Base-by-base conservation (phyloP, 1,140 invertebrate genomes). In the Aphaenogaster floridana region DNA sequence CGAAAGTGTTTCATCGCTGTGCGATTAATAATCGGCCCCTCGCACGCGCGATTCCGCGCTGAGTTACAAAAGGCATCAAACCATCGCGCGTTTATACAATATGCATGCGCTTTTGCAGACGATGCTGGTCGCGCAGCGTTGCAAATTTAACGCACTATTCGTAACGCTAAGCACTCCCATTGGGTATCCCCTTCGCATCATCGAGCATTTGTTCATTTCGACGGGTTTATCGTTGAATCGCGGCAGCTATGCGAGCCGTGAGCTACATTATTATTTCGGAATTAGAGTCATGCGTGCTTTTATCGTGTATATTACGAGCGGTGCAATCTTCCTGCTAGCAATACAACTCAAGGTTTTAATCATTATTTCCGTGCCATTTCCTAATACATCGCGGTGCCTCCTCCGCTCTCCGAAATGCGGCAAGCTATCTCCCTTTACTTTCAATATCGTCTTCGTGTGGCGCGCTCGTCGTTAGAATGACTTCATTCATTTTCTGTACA, bases 401-500 rank as follows among this genome's bases (percentile, higher is more conserved):
- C 21, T 66, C 21, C 48, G 1, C 11, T 36, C 50, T 63, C 6
- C 13, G 5, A 66, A 15, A 21, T 45, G 11, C n/a, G 8, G 21
- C 13, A 8, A 83, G 42, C 28, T 85, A 50, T 63, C 39, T 63
- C 45, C 48, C 57, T 83, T 64, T 69, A 69, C 64, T 86, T 64
- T 59, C 61, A 17, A 63, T 54, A 71, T 8, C 45, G 34, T 39
- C 52, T 69, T 17, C 13, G 39, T 34, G 34, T 28, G 57, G 52
- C 54, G 34, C 50, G 36, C 50, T 50, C 57, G 77, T 39, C 48
- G 61, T 76, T 72, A 90, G 76, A 91, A 91, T 86, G 89, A 88
- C 86, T 90, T 90, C 77, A 91, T 91, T 91, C 89, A 91, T 88
- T 86, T 91, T 69, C 77, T 64, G 72, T 63, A 86, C 84, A 81